Conservation (phyloP, 2,113 vertebrate genomes). For the Esox niger region DNA sequence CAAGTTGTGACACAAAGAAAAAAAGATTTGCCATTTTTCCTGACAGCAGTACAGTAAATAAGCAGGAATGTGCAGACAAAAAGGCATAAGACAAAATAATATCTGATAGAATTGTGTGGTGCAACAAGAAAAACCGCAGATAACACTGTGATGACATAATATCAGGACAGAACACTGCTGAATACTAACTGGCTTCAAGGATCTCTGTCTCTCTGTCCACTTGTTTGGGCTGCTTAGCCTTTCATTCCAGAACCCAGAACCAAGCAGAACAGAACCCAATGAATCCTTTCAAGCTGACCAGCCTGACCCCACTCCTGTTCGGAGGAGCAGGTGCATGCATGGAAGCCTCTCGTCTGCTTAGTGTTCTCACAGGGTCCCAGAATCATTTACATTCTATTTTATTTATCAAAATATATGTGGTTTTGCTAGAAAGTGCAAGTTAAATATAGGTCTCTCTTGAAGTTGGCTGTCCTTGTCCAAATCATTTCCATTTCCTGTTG, state of each 20-base stretch:
- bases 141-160: too few relatives aligned
- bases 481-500: neutral
- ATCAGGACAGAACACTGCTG: too few relatives aligned
- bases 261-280: slow-evolving; percentile 37
- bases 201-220: slow-evolving; percentile 58
- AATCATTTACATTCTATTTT: too few relatives aligned
- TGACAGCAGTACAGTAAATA: too few relatives aligned
- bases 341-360: slow-evolving; percentile 55
- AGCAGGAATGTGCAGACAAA: neutral
- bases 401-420: too few relatives aligned
- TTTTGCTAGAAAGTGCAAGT: too few relatives aligned
- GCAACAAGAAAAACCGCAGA: neutral
- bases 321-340: too few relatives aligned
- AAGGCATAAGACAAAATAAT: neutral
- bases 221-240: slow-evolving; percentile 64
- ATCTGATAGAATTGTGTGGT: too few relatives aligned
- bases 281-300: slow-evolving; percentile 37
- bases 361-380: slow-evolving; percentile 54
- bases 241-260: slow-evolving; percentile 44
- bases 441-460: neutral
- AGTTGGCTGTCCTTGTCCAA: neutral
- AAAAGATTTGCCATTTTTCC: too few relatives aligned
- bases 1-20: too few relatives aligned
- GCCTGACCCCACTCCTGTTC: slow-evolving; percentile 29
- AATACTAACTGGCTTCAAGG: too few relatives aligned